These are phyloP conservation scores for Melanchra persicariae DNA, from an alignment of 2,888 invertebrate genomes.

Conservation along the genomic window DNA sequence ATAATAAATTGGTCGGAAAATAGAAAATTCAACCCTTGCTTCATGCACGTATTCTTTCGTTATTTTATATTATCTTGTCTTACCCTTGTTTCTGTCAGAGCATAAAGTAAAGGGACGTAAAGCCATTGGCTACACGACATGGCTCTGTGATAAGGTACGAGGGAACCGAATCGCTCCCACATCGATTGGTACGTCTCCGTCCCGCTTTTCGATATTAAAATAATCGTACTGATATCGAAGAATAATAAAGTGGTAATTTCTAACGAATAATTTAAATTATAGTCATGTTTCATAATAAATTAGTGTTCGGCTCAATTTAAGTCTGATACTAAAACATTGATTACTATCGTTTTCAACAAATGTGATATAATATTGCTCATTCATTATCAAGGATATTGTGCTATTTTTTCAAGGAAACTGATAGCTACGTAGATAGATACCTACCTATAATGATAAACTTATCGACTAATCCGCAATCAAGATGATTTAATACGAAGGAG, in stretches of 20 bases:
- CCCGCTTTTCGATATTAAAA: slow-evolving; percentile 2
- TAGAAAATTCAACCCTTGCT: slow-evolving; percentile 26
- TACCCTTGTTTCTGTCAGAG: slow-evolving; percentile 51
- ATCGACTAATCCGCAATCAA: slow-evolving; percentile 30
- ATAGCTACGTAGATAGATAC: slow-evolving; percentile 10
- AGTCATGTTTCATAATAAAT: slow-evolving; percentile 6
- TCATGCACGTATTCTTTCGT: slow-evolving; percentile 25
- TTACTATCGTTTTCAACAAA: slow-evolving; percentile 29
- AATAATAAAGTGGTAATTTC: slow-evolving; percentile 3
- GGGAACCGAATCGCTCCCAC: background rate
- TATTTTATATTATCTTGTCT: slow-evolving; percentile 46
- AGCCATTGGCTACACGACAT: slow-evolving; percentile 33
- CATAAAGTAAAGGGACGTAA: slow-evolving; percentile 12
- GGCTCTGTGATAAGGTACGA: background rate
- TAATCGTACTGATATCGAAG: slow-evolving; percentile 3
- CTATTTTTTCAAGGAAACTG: slow-evolving; percentile 39
- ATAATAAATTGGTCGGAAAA: slow-evolving; percentile 35
- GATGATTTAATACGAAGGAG: slow-evolving; percentile 6
- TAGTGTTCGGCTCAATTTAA: slow-evolving; percentile 4
- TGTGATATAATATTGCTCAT: slow-evolving; percentile 41
- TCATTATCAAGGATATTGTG: slow-evolving; percentile 50
- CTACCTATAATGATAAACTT: slow-evolving; percentile 31
- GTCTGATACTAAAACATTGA: slow-evolving; percentile 24
- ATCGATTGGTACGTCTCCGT: background rate
- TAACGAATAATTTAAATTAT: slow-evolving; percentile 19